Evolutionary conservation across 2,888 invertebrate genomes (phyloP).

Genomic region (Mamestra brassicae): DNA sequence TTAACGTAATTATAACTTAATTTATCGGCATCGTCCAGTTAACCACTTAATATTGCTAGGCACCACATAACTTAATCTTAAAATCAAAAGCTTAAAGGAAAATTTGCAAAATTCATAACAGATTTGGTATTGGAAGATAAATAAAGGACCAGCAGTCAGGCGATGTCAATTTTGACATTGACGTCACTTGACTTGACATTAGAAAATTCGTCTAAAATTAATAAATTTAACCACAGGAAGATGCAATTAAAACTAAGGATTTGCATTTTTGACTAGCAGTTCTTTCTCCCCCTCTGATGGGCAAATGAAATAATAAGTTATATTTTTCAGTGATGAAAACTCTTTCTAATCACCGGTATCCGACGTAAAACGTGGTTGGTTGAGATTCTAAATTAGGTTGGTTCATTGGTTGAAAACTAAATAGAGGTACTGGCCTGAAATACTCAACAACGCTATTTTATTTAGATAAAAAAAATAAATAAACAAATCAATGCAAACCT

Average conservation of each 20-base stretch:
- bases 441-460: neutral
- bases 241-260: neutral
- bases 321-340: no score
- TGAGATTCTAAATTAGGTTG: no score
- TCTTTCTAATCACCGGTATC: no score
- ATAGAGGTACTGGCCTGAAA: conserved; percentile 9
- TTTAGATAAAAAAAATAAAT: neutral
- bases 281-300: no score
- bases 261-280: neutral
- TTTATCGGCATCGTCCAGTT: conserved; percentile 6
- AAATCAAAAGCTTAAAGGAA: neutral
- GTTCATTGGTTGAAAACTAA: neutral
- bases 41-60: neutral
- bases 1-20: neutral
- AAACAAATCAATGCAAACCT: neutral
- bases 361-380: no score
- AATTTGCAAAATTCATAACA: conserved; percentile 10
- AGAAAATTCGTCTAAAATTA: neutral
- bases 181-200: neutral
- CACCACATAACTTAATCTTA: neutral
- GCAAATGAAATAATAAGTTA: no score
- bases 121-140: conserved; percentile 14
- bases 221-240: no score
- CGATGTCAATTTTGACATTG: neutral
- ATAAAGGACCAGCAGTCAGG: neutral